Base-by-base conservation (phyloP, 2,888 invertebrate species). In the Ophonus ardosiacus region DNA sequence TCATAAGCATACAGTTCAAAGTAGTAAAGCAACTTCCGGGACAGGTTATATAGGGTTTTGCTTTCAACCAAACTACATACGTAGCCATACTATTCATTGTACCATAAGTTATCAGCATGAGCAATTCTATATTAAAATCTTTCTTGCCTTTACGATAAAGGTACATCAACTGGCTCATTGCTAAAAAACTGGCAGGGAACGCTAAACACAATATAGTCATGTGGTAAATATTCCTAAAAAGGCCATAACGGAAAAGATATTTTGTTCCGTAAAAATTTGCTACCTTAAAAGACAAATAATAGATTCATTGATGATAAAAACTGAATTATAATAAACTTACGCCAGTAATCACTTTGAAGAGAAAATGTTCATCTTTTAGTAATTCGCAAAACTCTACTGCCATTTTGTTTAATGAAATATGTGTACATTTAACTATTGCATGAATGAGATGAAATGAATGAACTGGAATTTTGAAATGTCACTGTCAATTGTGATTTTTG, bases 401-500 rank as follows among this genome's bases (percentile, higher is more conserved):
- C 43, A 51, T 51, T 51, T 8, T 51, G 43, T 51, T 51, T 13
- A 17, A 4, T 51, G 43, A 51, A 51, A 10, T 13, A 0, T n/a
- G 10, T 31, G 31, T 31, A 31, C 31, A 31, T 31, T 31, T 31
- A 31, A 31, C 5, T 31, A 31, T 31, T 31, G 0, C 10, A n/a
- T 56, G 51, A 24, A 31, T 51, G 43, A 43, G 10, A 51, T 13
- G 10, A 6, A 59, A 59, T 15, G 17, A 59, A 59, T 59, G 15
- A 59, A 17, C 59, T 15, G n/a, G 17, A 59, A 59, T 59, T 17
- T 59, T 59, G 59, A 59, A 59, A 59, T 59, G 59, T 17, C 59
- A 59, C 0, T 59, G 59, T 59, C 56, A 56, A 59, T 57, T n/a
- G 3, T 15, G 2, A 59, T 59, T 59, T 17, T 17, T 13, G 15